Evolutionary conservation across 2,797 vertebrate genomes (phyloP), one percentile per base, ranked within the genome.

Genomic region (Ambastaia sidthimunki): DNA sequence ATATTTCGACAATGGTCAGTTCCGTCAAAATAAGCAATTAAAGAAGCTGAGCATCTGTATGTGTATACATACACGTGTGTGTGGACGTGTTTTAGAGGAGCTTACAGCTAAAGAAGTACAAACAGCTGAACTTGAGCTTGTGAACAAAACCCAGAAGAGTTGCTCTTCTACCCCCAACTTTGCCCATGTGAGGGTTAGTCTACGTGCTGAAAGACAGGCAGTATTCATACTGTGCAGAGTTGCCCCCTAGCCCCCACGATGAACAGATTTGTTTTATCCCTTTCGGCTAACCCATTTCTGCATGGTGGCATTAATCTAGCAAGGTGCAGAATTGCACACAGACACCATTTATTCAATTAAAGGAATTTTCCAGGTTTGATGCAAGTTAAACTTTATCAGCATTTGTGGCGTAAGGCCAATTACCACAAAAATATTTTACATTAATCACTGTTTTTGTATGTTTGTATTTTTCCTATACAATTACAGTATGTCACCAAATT

Each of bases 321-420:
- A 3, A 76, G 28, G 68, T 68, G 55, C 41, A 79, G 65, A 57
- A 55, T 10, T 2, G 66, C 52, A 79, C 73, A 84, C 77, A 76
- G 19, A 73, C 57, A 25, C 28, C 47, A n/a, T 78, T 85, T 48
- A 89, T 88, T 87, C 83, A 87, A 87, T 90, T 85, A 85, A 88
- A 74, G 76, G 65, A 66, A 50, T 28, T 23, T 83, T 74, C 67
- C 34, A 74, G 11, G 47, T 52, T 31, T n/a, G 3, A 18, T 37
- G n/a, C n/a, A 47, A 47, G 16, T 62, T 62, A 62, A 31, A 23
- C 3, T 57, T 11, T 7, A 9, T 19, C 18, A 54, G 7, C 52
- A 19, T 54, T 19, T 0, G 18, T 19, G 18, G 7, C 52, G 18
- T 13, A 18, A 50, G 16, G 48, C 48, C 19, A 10, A 54, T n/a